phyloP scores from a whole-genome alignment of 2,797 vertebrate species.

The Acridotheres tristis region DNA sequence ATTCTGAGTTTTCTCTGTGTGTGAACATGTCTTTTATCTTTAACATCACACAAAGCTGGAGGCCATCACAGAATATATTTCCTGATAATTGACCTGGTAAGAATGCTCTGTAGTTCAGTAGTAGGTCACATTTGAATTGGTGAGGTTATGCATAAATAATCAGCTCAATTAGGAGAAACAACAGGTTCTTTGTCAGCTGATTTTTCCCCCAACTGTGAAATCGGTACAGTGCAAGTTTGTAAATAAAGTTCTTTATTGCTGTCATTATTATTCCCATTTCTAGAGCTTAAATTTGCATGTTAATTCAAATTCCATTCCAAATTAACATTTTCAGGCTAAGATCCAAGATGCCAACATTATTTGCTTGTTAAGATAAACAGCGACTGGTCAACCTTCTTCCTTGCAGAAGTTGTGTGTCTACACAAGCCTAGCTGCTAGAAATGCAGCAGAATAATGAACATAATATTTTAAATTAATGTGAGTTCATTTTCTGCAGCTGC shows the following conservation, averaged over 20 bases:
- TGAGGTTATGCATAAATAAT: conserved; percentile 73
- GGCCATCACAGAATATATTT: conserved; percentile 45
- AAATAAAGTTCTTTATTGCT: conserved; percentile 60
- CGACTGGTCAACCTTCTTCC: conserved; percentile 8
- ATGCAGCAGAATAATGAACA: conserved; percentile 44
- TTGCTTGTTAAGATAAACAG: conserved; percentile 42
- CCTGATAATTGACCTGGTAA: conserved; percentile 53
- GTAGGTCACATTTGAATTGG: conserved; percentile 68
- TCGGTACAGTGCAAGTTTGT: conserved; percentile 31
- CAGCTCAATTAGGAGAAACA: conserved; percentile 57
- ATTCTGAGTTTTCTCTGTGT: conserved; percentile 48
- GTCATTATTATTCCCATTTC: conserved; percentile 22
- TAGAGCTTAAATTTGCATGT: conserved; percentile 50
- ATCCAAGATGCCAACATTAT: conserved; percentile 36
- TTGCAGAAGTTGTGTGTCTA: conserved; percentile 3
- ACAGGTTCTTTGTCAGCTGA: conserved; percentile 62
- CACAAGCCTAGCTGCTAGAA: conserved; percentile 33
- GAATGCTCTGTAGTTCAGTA: conserved; percentile 55
- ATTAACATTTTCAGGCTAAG: conserved; percentile 48
- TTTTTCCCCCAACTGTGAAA: conserved; percentile 58
- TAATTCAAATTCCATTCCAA: conserved; percentile 54
- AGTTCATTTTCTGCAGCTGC: conserved; percentile 67
- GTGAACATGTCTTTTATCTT: conserved; percentile 59
- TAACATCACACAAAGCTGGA: conserved; percentile 55
- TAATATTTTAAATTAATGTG: conserved; percentile 56